Percentiles rank a stretch among this genome's conserved stretches.
These are phyloP conservation scores for Brachionus asplanchnoidis DNA, from an alignment of 1,140 invertebrate genomes.

Conservation along the genomic window DNA sequence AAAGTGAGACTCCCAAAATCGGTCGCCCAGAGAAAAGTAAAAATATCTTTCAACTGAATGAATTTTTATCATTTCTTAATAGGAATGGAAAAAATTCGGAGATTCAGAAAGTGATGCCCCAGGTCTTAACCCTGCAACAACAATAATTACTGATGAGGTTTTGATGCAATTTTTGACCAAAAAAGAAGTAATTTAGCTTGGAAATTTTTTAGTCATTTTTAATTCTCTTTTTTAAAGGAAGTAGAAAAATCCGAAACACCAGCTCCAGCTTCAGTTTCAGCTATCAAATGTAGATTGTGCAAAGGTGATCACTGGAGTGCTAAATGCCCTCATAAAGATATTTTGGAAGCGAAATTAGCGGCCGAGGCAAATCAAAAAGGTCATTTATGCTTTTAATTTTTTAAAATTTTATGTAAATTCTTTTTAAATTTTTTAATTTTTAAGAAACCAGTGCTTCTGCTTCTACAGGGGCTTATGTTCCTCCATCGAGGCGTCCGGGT, in stretches of 20 bases:
- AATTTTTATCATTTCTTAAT: not conserved
- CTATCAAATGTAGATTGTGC: constrained; percentile 88
- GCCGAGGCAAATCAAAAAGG: constrained; percentile 45
- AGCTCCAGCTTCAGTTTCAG: constrained; percentile 67
- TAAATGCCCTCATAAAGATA: constrained; percentile 92
- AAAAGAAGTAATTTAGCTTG: not conserved
- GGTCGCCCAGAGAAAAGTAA: constrained; percentile 41
- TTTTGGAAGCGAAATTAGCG: constrained; percentile 50
- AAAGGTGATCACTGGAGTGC: constrained; percentile 90
- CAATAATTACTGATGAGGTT: constrained; percentile 26
- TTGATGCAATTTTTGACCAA: constrained; percentile 39
- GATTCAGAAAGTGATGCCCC: constrained; percentile 23
- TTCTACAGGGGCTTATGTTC: constrained; percentile 32
- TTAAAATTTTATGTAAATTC: not conserved
- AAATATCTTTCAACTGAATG: not conserved
- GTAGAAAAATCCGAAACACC: constrained; percentile 75
- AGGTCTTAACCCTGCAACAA: constrained; percentile 39
- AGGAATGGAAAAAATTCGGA: constrained; percentile 41
- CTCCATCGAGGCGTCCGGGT: constrained; percentile 45
- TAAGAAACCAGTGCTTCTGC: not conserved
- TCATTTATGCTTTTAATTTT: not conserved
- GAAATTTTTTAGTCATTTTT: not conserved
- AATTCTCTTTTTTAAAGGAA: constrained; percentile 58
- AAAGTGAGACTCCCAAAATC: constrained; percentile 34
- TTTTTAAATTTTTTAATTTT: not conserved